Percentiles rank a stretch among this genome's conserved stretches.
Evolutionary conservation across 2,113 vertebrate genomes (phyloP).

Genomic region (Perca fluviatilis): DNA sequence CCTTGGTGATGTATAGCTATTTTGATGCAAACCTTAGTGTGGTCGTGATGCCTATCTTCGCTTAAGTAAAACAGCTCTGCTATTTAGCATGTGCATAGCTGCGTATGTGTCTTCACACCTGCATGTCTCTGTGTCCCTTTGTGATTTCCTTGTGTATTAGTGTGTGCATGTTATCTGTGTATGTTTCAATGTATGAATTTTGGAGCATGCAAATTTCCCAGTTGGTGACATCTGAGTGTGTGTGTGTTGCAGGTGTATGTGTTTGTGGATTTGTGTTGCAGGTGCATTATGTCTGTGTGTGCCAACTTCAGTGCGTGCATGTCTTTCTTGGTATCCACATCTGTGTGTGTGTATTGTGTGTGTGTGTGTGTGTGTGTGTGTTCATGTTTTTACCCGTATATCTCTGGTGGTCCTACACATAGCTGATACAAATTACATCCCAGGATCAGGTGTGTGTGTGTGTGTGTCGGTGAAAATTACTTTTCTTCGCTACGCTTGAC

Average conservation of each 20-base stretch:
- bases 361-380: neutral
- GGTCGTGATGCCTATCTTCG: neutral
- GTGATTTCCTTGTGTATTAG: neutral
- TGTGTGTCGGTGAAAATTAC: constrained; percentile 73
- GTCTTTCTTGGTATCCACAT: neutral
- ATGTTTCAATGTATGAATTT: neutral
- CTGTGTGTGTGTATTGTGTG: neutral
- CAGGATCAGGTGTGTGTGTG: constrained; percentile 15
- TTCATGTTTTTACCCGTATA: constrained; percentile 36
- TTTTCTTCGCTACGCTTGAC: constrained; percentile 67
- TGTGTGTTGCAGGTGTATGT: neutral
- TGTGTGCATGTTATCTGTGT: neutral
- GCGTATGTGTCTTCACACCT: neutral
- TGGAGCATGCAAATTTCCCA: constrained; percentile 12
- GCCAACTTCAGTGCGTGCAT: neutral
- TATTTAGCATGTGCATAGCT: neutral
- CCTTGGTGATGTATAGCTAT: neutral
- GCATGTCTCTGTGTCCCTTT: neutral
- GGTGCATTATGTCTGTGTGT: constrained; percentile 12
- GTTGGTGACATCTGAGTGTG: neutral
- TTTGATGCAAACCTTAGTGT: constrained; percentile 1
- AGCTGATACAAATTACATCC: constrained; percentile 59
- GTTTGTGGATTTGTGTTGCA: constrained; percentile 18
- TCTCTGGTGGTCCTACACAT: constrained; percentile 55
- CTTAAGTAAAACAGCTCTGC: neutral